Evolutionary conservation across 2,113 vertebrate genomes (phyloP), one percentile per base, ranked within the genome.

Genomic region (Clarias magur): DNA sequence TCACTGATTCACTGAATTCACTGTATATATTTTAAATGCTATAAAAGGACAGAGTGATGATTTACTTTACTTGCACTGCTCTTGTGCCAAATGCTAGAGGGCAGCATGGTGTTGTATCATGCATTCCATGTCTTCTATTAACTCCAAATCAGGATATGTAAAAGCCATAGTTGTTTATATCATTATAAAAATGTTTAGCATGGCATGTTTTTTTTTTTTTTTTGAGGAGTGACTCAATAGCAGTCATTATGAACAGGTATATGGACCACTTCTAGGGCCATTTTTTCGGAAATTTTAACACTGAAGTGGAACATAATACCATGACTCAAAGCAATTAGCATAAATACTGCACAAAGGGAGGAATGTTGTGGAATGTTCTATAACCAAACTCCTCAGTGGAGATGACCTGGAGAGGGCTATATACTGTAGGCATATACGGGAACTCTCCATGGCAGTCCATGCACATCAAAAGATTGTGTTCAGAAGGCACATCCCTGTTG

Each of bases 101-200:
- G 89, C 91, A 91, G 89, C 86, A 84, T 92, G 86, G 91, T 85
- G 86, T 87, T 85, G 88, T 62, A 65, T 88, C 88, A 75, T 63
- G 21, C 57, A 42, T 88, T 67, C 15, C 12, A 25, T 57, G 59
- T 38, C 65, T 53, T 56, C n/a, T 38, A 82, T 85, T 68, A 70
- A 85, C 17, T 25, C 42, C 53, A 79, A 53, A 70, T 42, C 48
- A 80, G 6, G 73, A 16, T 59, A 21, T 63, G 4, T 73, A 23
- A 84, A 30, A 84, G 56, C 70, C 30, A 62, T 2, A 42, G 54
- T 60, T 25, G 0, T 3, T 38, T 38, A 38, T 5, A 60, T 30
- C 30, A 34, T 57, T n/a, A 25, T 56, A 56, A 19, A 57, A 70
- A 68, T 56, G 9, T 84, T 38, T 25, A n/a, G 21, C 48, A 59